phyloP scores from a whole-genome alignment of 23 tunicate species.

The Ascidia mentula region DNA sequence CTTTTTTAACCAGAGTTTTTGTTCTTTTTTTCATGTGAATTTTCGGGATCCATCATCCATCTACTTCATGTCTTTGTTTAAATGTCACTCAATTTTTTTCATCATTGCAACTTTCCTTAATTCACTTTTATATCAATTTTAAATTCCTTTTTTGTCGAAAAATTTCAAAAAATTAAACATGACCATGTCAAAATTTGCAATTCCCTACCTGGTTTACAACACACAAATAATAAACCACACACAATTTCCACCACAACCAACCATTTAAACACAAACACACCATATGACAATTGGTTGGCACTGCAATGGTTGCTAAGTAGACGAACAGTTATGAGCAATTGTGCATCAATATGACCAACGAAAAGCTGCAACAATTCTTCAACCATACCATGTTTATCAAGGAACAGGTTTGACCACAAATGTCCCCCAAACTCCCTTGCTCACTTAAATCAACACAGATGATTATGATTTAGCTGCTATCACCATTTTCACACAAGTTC shows the following conservation, averaged over 20 bases:
- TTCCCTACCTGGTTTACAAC: neutral
- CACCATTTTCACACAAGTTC: neutral
- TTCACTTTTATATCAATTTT: neutral
- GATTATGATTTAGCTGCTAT: neutral
- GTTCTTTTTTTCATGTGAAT: slow-evolving; percentile 10
- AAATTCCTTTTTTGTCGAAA: neutral
- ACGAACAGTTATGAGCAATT: slow-evolving; percentile 95
- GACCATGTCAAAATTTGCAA: neutral
- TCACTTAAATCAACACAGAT: neutral
- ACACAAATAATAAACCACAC: no score
- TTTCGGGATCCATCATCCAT: neutral
- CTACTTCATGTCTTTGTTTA: neutral
- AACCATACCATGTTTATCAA: slow-evolving; percentile 98
- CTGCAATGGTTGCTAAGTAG: slow-evolving; percentile 43
- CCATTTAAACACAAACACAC: neutral
- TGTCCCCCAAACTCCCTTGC: neutral
- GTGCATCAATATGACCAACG: slow-evolving; percentile 98
- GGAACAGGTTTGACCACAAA: slow-evolving; percentile 85
- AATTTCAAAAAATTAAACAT: neutral
- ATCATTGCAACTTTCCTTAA: slow-evolving; percentile 2
- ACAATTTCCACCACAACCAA: neutral
- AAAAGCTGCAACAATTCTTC: slow-evolving; percentile 95
- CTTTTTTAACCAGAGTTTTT: slow-evolving; percentile 1
- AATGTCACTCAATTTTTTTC: neutral
- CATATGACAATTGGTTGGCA: neutral